Base-by-base conservation (phyloP, 37 sponge, comb jelly and placozoan species). In the Bolinopsis microptera region DNA sequence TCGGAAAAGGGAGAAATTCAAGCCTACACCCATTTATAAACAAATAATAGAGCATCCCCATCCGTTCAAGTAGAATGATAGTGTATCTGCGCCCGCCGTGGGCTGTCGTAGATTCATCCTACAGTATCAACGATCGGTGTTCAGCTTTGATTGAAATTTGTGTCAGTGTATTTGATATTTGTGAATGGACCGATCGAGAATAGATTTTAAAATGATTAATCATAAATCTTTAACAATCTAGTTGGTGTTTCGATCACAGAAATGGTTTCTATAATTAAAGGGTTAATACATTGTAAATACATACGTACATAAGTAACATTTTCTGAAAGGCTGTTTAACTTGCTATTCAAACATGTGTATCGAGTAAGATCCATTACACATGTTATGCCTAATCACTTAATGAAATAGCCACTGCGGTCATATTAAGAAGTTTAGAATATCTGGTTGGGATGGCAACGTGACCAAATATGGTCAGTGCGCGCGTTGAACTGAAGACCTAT, bases 1-100 rank as follows among this genome's bases (percentile, higher is more conserved):
- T 24, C n/a, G 90, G 22, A 86, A 86, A 40, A 38, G 90, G 48
- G 90, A 86, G 26, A 86, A 86, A 39, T 86, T 33, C 61, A 39
- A 41, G 8, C 61, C 32, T 27, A 41, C 36, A 13, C 61, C 90
- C 0, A 41, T 41, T 18, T 30, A 86, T 27, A 86, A 86, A 27
- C 32, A 22, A 30, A 38, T 86, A 2, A 86, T 86, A 24, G 90
- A 86, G 30, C 90, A 86, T 41, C 90, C 90, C 24, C 90, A 86
- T 26, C 90, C 90, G 2, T 86, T 86, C 90, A 86, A 86, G 24
- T 86, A 41, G 31, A 86, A 48, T 48, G n/a, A n/a, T n/a, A n/a
- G n/a, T n/a, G n/a, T n/a, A n/a, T n/a, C n/a, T n/a, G n/a, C n/a
- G n/a, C n/a, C n/a, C n/a, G n/a, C 61, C 13, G 61, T 48, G 9